phyloP scores from a whole-genome alignment of 1,140 invertebrate species.

The Ptiloglossa arizonensis region DNA sequence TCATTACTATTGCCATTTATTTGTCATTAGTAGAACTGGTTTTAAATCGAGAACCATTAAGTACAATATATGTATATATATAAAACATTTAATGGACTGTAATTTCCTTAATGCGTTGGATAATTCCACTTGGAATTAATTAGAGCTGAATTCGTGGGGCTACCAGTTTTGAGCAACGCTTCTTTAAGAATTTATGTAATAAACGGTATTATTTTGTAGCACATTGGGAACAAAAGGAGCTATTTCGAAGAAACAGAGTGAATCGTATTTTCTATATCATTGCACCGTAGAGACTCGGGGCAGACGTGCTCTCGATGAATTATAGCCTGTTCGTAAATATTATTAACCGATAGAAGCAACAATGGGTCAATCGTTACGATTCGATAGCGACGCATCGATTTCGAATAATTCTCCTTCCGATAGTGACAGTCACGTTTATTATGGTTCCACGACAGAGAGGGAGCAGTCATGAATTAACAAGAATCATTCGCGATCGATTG shows the following conservation, averaged over 20 bases:
- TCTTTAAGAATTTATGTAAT: no score
- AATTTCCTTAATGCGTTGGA: no score
- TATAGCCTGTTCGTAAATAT: not conserved
- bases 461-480: not conserved
- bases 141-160: no score
- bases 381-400: not conserved
- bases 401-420: not conserved
- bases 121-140: no score
- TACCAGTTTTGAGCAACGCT: no score
- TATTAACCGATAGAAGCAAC: not conserved
- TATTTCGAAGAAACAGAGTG: no score
- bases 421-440: not conserved
- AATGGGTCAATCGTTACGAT: not conserved
- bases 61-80: not conserved
- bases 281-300: no score
- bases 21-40: not conserved
- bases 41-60: not conserved
- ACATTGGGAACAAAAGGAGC: no score
- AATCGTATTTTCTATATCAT: no score
- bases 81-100: no score
- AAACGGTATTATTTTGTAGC: no score
- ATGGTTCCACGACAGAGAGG: not conserved
- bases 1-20: not conserved
- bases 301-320: not conserved
- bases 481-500: not conserved